Evolutionary conservation across 2,113 vertebrate genomes (phyloP).

Genomic region (Stegostoma tigrinum): DNA sequence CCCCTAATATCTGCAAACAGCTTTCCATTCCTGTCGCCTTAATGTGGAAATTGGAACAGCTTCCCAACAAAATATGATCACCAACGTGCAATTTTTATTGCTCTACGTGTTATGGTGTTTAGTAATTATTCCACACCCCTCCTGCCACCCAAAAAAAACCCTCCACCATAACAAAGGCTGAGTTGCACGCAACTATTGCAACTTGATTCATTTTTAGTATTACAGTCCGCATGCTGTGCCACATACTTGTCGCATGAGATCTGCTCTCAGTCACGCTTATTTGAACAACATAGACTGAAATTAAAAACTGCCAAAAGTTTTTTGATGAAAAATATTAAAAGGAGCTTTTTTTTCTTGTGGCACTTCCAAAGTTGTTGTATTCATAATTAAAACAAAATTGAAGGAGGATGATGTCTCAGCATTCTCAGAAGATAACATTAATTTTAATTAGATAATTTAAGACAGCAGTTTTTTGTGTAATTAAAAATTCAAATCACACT

Average conservation of each 20-base stretch:
- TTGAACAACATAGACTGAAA: slow-evolving; percentile 20
- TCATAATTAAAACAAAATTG: not conserved
- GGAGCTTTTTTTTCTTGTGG: not conserved
- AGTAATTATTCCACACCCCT: not conserved
- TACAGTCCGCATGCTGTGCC: not conserved
- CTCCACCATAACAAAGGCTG: not conserved
- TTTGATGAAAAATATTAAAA: not conserved
- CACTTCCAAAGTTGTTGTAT: not conserved
- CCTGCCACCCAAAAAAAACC: not conserved
- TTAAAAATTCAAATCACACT: not conserved
- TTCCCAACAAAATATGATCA: not conserved
- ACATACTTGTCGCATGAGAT: slow-evolving; percentile 30
- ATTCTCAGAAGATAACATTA: not conserved
- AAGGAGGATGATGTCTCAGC: not conserved
- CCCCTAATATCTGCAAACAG: not conserved
- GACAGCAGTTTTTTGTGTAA: not conserved
- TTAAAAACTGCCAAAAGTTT: slow-evolving; percentile 4
- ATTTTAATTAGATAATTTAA: slow-evolving; percentile 4
- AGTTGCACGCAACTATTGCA: not conserved
- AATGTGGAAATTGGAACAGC: not conserved
- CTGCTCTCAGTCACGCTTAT: slow-evolving; percentile 8
- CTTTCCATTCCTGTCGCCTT: not conserved
- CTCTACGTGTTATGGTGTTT: not conserved
- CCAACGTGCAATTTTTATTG: not conserved
- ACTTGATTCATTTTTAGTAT: slow-evolving; percentile 34